Evolutionary conservation across 2,888 invertebrate species (phyloP), one percentile per base, ranked within the genome.

Genomic region (Metopia argyrocephala): DNA sequence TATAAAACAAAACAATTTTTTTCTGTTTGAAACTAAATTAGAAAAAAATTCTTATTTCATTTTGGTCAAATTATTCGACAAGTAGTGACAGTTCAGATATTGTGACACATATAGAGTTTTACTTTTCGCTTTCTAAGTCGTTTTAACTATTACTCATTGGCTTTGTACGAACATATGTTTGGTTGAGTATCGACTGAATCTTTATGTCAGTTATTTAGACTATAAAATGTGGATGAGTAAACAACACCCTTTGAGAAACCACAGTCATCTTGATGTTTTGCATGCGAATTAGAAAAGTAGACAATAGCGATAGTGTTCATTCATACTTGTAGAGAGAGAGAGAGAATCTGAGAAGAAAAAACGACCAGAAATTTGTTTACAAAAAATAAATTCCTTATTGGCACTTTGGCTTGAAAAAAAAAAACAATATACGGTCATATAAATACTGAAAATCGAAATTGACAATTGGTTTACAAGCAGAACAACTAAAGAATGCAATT

Each of bases 61-160:
- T 88, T 88, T 85, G 89, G 88, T 88, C 88, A 89, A 88, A 86
- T 86, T 86, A 85, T 85, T 65, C 86, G 84, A 84, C 84, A 85
- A 82, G 74, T 82, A 83, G 66, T 85, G 84, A 84, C 83, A 81
- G 82, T 82, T 84, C 81, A 79, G 78, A 76, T 74, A 66, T 73
- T 70, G 46, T 71, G 74, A 70, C 66, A 78, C 38, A 66, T 56
- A 62, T 64, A 69, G 45, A 66, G 48, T 25, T 2, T 68, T 54
- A 62, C 28, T 25, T 48, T 25, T 48, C 31, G 45, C 28, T 65
- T 59, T 56, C 48, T 45, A 66, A 28, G 38, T 23, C 20, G 31
- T 57, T 73, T 65, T 54, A 25, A 59, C 46, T 23, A 25, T 57
- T 56, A 23, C 7, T 20, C 20, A 54, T 66, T 64, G 18, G 64